Percentiles rank a stretch among this genome's conserved stretches.
phyloP scores from a whole-genome alignment of 2,113 vertebrate genomes.

The Seriola rivoliana region DNA sequence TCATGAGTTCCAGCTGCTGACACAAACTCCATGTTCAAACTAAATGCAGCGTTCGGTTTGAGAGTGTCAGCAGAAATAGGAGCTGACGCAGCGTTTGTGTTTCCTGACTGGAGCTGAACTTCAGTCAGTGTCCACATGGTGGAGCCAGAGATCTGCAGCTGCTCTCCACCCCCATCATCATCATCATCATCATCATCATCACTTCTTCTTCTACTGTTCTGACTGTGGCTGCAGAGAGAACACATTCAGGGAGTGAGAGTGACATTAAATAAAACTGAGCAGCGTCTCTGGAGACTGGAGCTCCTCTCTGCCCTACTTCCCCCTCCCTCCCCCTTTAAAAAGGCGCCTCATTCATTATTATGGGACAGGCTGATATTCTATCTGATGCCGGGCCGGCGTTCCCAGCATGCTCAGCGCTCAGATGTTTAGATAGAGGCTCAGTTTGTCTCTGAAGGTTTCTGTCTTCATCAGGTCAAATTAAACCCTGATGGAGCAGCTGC shows the following conservation, averaged over 20 bases:
- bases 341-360: not conserved
- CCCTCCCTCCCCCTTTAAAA: not conserved
- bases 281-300: not conserved
- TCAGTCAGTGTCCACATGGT: constrained; percentile 36
- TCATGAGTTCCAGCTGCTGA: constrained; percentile 5
- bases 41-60: constrained; percentile 11
- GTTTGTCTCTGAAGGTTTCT: not conserved
- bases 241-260: too few species aligned
- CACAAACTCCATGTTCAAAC: constrained; percentile 21
- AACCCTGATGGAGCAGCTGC: too few species aligned
- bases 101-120: constrained; percentile 22
- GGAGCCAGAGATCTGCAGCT: constrained; percentile 55
- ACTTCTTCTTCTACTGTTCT: too few species aligned
- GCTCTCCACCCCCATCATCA: not conserved
- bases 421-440: too few species aligned
- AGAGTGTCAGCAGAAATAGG: constrained; percentile 44
- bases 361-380: not conserved
- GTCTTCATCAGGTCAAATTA: not conserved
- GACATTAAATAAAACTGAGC: not conserved
- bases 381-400: not conserved
- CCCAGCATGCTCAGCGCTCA: constrained; percentile 9
- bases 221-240: too few species aligned
- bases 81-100: not conserved
- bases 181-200: not conserved
- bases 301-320: not conserved